phyloP scores from a whole-genome alignment of 2,797 vertebrate species.

The Micropoecilia bifurca region DNA sequence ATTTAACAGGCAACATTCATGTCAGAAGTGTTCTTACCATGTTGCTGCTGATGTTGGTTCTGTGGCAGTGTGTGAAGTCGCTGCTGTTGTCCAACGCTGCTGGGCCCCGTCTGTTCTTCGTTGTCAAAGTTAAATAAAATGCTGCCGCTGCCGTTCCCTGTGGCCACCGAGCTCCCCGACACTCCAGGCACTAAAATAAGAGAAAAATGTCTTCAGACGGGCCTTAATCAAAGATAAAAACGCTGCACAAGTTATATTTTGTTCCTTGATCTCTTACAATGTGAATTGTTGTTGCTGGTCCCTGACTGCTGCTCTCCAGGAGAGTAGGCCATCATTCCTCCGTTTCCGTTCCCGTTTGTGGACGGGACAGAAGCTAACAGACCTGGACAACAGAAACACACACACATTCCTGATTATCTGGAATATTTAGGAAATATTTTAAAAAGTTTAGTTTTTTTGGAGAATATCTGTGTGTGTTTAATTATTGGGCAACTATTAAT shows the following conservation, averaged over 20 bases:
- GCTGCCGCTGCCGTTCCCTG: conserved; percentile 72
- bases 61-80: conserved; percentile 48
- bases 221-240: neutral
- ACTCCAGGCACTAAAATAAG: conserved; percentile 55
- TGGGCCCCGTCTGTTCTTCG: conserved; percentile 63
- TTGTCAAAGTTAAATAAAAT: conserved; percentile 77
- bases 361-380: conserved; percentile 82
- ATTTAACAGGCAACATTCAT: neutral
- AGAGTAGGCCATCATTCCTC: conserved; percentile 80
- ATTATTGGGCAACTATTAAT: neutral
- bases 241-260: neutral
- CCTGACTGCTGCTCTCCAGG: conserved; percentile 79
- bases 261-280: conserved; percentile 38
- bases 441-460: neutral
- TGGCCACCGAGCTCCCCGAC: conserved; percentile 57
- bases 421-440: neutral
- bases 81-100: conserved; percentile 45
- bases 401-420: neutral
- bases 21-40: conserved; percentile 39
- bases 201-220: neutral
- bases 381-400: conserved; percentile 56
- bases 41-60: conserved; percentile 50
- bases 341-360: conserved; percentile 77
- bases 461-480: neutral
- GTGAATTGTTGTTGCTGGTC: conserved; percentile 63